Evolutionary conservation across 2,797 vertebrate genomes (phyloP), one percentile per base, ranked within the genome.

Genomic region (Gadopsis bispinosus): DNA sequence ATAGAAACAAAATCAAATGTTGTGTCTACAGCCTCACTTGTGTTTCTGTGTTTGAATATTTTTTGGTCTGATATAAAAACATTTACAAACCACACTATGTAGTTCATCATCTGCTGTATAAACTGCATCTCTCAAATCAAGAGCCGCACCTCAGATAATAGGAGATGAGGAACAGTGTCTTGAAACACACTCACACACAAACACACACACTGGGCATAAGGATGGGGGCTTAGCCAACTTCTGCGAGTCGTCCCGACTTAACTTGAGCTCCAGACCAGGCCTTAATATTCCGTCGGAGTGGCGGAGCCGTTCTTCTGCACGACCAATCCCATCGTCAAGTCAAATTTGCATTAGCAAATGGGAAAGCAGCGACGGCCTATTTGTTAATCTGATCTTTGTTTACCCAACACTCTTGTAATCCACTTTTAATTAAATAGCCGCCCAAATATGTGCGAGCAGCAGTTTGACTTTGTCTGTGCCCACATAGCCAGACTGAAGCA

Each of bases 391-490:
- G 97, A 98, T 98, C 96, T 96, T 96, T 96, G 96, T 96, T 98
- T 97, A 97, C 96, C 96, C 97, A 95, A 94, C 95, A 95, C 94
- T 95, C 95, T 95, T 91, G 96, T 97, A 98, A 98, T 98, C 97
- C 97, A 96, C 96, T 97, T 99, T 97, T 98, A 98, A 98, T 99
- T 98, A 98, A 98, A 98, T 98, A 97, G 95, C 94, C 92, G 91
- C 93, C 96, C 97, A 97, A 97, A 97, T 96, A 96, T 95, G 95
- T 96, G 91, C 95, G 95, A 96, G 96, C 97, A 97, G 96, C 96
- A 97, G 96, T 97, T 97, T 97, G 97, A 98, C 96, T 97, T 97
- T 97, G 97, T 96, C 96, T 97, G 96, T 96, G 96, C 96, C 96
- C 93, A 96, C 91, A 94, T 86, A 94, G 96, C 95, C 96, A 97